Base-by-base conservation (phyloP, 1,140 invertebrate genomes). In the Bombus balteatus region DNA sequence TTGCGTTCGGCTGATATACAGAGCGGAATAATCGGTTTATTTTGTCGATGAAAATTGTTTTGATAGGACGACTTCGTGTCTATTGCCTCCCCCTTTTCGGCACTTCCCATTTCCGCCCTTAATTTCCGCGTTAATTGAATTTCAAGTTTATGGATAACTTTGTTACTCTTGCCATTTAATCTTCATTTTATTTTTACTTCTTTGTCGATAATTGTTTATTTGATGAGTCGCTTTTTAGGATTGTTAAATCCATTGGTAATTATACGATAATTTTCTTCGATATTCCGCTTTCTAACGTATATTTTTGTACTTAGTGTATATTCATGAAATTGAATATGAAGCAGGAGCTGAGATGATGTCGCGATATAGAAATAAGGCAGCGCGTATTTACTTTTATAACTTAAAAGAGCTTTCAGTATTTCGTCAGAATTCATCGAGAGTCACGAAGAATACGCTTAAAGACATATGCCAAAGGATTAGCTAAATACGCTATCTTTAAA, bases 41-140 rank as follows among this genome's bases (percentile, higher is more conserved):
- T 25, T 34, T 15, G 4, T 6, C 41, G 39, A 32, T 34, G 22
- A 25, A 53, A 34, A 75, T 75, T 43, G 28, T 73, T 43, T 43
- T 3, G n/a, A 47, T 8, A n/a, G 70, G 13, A 41, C 13, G 39
- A 41, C 0, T 41, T 10, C 15, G 15, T 18, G 2, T n/a, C 13
- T 43, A 8, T 73, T 10, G 0, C n/a, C 15, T 53, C 6, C n/a
- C 4, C 0, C 1, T 8, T 4, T 41, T 25, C 22, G 6, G 12
- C 10, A 12, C 25, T 37, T 22, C 22, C 22, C 37, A 37, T 22
- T 39, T 39, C 68, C 68, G 22, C 37, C 1, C 0, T 71, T 10
- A 13, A 28, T 71, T 71, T 71, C 10, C 34, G 9, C 9, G 68
- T 39, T 39, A 37, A 68, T 37, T 9, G 34, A 37, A 68, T 37